Base-by-base conservation (phyloP, 2,113 vertebrate species). In the Daphoenositta chrysoptera region DNA sequence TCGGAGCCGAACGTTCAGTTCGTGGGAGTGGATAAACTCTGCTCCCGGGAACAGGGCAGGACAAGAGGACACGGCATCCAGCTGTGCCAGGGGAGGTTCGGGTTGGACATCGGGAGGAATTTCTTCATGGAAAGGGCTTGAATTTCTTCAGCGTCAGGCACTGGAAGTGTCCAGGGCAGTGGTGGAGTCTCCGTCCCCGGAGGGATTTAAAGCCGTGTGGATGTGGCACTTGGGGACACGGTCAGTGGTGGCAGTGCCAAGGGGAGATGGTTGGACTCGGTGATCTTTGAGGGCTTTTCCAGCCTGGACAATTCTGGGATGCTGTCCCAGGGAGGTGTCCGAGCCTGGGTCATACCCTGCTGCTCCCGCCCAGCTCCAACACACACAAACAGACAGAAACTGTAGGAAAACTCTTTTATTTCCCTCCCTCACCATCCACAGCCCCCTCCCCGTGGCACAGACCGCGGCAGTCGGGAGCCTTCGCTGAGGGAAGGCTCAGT, bases 341-440 rank as follows among this genome's bases (percentile, higher is more conserved):
- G 6, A 54, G 24, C 35, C 50, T 33, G 21, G 21, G 4, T 60
- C 20, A 1, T 1, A 5, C 3, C 57, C 64, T 0, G 0, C 37
- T 23, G 70, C 57, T 56, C 80, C 44, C 6, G 0, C 37, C 17
- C 15, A 5, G 39, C 73, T 53, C 73, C 3, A 15, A 75, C 72
- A 75, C n/a, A 18, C 13, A 6, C 35, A 15, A 8, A 18, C 28
- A 45, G 33, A 2, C 90, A 35, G 5, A 24, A 92, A 47, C 9
- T 24, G 37, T 65, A 90, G 86, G 76, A 93, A 95, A 96, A 77
- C 23, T 48, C 30, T 7, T 97, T 95, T 90, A 96, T 47, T 96
- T 69, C 54, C 82, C 53, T 79, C 66, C 66, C 27, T 0, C 21
- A 5, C 39, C 57, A 12, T 3, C 50, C 3, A 0, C 4, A 2